A percentile compares a stretch with the other conserved stretches of the same genome.
These are phyloP conservation scores for Anastrepha ludens DNA, from an alignment of 1,140 invertebrate species.

Conservation along the genomic window DNA sequence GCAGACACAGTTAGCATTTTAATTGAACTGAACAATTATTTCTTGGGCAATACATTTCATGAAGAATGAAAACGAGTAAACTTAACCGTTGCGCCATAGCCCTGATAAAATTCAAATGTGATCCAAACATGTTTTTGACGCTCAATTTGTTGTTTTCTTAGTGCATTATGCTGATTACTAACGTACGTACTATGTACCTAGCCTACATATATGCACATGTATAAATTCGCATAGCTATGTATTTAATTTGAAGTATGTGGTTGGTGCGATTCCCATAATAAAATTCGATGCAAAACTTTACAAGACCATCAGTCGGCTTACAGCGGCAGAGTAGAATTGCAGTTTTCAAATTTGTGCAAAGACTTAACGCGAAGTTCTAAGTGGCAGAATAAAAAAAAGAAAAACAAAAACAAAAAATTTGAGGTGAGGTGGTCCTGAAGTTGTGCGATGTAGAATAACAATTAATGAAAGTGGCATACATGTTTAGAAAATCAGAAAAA, in stretches of 20 bases:
- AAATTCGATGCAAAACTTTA: not conserved
- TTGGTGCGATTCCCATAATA: not conserved
- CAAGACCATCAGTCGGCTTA: not conserved
- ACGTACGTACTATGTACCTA: no score
- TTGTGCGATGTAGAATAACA: no score
- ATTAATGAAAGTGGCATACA: no score
- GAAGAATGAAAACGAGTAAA: not conserved
- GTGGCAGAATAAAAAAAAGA: no score
- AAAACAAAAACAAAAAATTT: no score
- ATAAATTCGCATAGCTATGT: not conserved
- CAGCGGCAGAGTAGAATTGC: not conserved
- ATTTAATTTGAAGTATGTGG: not conserved
- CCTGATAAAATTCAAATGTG: not conserved
- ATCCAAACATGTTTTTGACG: conserved; percentile 3
- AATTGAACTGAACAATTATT: not conserved
- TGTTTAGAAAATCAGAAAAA: no score
- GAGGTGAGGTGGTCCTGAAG: no score
- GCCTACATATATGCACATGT: no score
- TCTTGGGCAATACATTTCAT: not conserved
- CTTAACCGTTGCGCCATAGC: not conserved
- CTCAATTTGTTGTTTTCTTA: conserved; percentile 21
- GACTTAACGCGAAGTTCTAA: not conserved
- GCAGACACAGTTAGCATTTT: conserved; percentile 40
- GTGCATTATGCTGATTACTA: not conserved
- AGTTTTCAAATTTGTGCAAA: not conserved